These are phyloP conservation scores for human (Homo sapiens) DNA, from an alignment of 2,113 vertebrate species.

Conservation along the genomic window GRCh38 chr14:31849501-31850000, in stretches of 20 bases:
- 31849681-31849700: background rate
- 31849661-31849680: background rate
- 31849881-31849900: background rate
- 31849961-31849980: conserved; percentile 67
- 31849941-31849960: conserved; percentile 57
- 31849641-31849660: background rate
- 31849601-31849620: background rate
- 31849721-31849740: conserved; percentile 10
- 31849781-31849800: background rate
- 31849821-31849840: background rate
- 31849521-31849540: conserved; percentile 1
- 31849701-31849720: conserved; percentile 22
- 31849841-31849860: conserved; percentile 38
- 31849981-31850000: conserved; percentile 61
- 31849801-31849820: conserved; percentile 13
- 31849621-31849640: background rate
- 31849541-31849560: background rate
- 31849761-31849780: background rate
- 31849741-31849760: conserved; percentile 9
- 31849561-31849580: background rate
- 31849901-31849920: background rate
- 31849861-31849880: background rate
- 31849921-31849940: background rate
- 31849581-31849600: conserved; percentile 17
- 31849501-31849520: background rate